Conservation (phyloP, 2,888 invertebrate species). For the Tenthredo livida region DNA sequence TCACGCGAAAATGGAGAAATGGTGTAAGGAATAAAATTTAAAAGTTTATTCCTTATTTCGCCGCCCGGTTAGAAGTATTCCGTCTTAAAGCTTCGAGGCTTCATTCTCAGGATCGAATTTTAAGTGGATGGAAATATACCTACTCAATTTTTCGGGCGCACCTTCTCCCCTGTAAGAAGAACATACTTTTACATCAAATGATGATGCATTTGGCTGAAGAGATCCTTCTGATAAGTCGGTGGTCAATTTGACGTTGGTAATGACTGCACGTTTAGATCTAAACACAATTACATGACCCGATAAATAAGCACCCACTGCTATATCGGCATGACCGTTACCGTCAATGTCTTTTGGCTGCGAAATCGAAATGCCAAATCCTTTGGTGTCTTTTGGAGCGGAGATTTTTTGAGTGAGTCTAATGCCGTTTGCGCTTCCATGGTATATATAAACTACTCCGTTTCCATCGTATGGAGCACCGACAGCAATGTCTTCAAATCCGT, state of each 20-base stretch:
- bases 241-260: constrained; percentile 57
- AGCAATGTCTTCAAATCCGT: constrained; percentile 78
- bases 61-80: too few relatives aligned
- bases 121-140: constrained; percentile 55
- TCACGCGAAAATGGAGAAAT: too few relatives aligned
- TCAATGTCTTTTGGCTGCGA: constrained; percentile 77
- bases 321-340: constrained; percentile 74
- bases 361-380: constrained; percentile 76
- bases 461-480: constrained; percentile 71
- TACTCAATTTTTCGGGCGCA: constrained; percentile 64
- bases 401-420: constrained; percentile 73
- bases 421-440: constrained; percentile 68
- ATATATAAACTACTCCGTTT: constrained; percentile 71
- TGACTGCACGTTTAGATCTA: constrained; percentile 71
- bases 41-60: too few relatives aligned
- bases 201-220: constrained; percentile 61
- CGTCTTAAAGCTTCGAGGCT: background rate
- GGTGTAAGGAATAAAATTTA: too few relatives aligned
- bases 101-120: background rate
- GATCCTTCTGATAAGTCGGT: constrained; percentile 42
- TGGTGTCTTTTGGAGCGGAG: constrained; percentile 64
- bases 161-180: constrained; percentile 63
- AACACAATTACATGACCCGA: constrained; percentile 75
- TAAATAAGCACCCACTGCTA: constrained; percentile 76
- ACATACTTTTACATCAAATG: constrained; percentile 61